phyloP scores from a whole-genome alignment of 2,113 vertebrate species.

The Papio anubis region DNA sequence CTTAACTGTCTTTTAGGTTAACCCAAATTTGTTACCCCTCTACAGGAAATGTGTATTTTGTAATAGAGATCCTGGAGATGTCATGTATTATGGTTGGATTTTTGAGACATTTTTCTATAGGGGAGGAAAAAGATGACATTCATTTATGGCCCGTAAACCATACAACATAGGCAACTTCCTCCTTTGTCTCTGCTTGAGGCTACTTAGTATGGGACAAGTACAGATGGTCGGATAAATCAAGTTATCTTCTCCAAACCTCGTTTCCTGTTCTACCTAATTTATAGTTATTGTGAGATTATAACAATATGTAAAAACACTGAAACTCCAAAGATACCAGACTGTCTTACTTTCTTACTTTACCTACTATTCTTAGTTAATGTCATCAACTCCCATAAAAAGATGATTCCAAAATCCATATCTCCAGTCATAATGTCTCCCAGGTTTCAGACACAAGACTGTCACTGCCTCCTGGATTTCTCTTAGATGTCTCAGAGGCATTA shows the following conservation, averaged over 20 bases:
- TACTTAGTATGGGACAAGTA: neutral
- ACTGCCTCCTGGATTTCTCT: neutral
- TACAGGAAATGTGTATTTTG: conserved; percentile 24
- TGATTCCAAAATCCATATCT: neutral
- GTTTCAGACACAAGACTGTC: neutral
- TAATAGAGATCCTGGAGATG: neutral
- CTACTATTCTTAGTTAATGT: neutral
- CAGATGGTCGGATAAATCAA: neutral
- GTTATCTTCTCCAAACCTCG: neutral
- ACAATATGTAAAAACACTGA: neutral
- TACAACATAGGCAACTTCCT: neutral
- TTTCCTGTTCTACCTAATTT: neutral
- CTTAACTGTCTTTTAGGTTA: conserved; percentile 20
- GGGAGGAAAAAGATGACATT: neutral
- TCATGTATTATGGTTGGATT: neutral
- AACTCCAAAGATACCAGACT: neutral
- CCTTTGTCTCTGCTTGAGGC: neutral
- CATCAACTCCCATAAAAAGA: neutral
- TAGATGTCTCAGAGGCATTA: neutral
- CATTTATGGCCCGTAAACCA: neutral
- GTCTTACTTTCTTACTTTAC: neutral
- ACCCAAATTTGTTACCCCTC: neutral
- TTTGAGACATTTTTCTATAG: neutral
- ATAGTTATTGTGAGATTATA: neutral
- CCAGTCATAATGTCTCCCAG: neutral